A percentile compares a stretch with the other conserved stretches of the same genome.
These are phyloP conservation scores for Sarcophaga caerulescens DNA, from an alignment of 2,888 invertebrate species.

Conservation along the genomic window DNA sequence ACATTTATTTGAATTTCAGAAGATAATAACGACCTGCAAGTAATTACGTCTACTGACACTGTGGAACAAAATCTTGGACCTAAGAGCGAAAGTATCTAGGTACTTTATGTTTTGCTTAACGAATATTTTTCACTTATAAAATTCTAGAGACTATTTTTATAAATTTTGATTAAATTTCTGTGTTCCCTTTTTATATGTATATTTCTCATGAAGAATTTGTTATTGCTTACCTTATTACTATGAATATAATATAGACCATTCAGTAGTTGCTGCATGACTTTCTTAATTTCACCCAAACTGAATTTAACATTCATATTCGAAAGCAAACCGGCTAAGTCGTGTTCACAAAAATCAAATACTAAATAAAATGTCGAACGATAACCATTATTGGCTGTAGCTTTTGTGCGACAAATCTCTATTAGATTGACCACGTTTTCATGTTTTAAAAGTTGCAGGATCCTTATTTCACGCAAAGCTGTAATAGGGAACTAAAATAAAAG, in stretches of 20 bases:
- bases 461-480: slow-evolving; percentile 97
- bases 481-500: slow-evolving; percentile 91
- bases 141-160: no score
- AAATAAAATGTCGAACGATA: slow-evolving; percentile 85
- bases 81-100: no score
- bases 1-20: no score
- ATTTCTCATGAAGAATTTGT: neutral
- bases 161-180: neutral
- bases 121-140: no score
- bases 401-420: slow-evolving; percentile 97
- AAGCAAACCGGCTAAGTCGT: slow-evolving; percentile 97
- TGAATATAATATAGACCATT: slow-evolving; percentile 97
- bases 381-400: slow-evolving; percentile 85
- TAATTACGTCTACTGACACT: neutral
- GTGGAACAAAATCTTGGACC: no score
- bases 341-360: slow-evolving; percentile 99
- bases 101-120: no score
- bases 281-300: slow-evolving; percentile 97
- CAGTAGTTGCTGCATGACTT: slow-evolving; percentile 92
- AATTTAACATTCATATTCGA: slow-evolving; percentile 98
- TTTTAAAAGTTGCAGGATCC: slow-evolving; percentile 95
- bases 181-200: neutral
- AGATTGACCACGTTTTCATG: slow-evolving; percentile 98
- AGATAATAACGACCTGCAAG: no score
- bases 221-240: slow-evolving; percentile 87